Evolutionary conservation across 2,888 invertebrate species (phyloP), one percentile per base, ranked within the genome.

Genomic region (Nineta flava): DNA sequence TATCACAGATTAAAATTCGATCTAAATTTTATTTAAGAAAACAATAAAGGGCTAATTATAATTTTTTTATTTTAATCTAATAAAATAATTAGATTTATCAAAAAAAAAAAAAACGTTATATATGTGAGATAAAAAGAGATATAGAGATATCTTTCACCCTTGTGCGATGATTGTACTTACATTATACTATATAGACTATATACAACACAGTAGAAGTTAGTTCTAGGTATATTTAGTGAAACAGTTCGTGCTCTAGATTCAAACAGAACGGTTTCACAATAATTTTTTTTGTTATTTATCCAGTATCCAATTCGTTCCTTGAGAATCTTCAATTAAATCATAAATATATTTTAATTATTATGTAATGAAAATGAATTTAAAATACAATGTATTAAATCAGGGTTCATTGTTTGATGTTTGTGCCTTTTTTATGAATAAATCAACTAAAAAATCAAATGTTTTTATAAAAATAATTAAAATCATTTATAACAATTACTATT

Each of bases 171-270:
- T 26, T 26, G 5, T 26, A 26, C 26, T n/a, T n/a, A n/a, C 26
- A 26, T 26, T 26, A 26, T 26, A n/a, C n/a, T 26, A 26, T 26
- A 26, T 26, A 26, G n/a, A n/a, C n/a, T n/a, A n/a, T n/a, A n/a
- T n/a, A n/a, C n/a, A n/a, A n/a, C n/a, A n/a, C n/a, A n/a, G 26
- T 26, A 26, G 6, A 26, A 26, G 26, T 26, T 26, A 26, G 41
- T 32, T 17, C 35, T 38, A 34, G 47, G 48, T 21, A 40, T 26
- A 26, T 26, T 26, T 26, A 26, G 26, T 26, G 26, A 26, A 26
- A 26, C 43, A 15, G 47, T 41, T 19, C 42, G 46, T 41, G 45
- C 43, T 15, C 43, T 35, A 38, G 38, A 13, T 38, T 38, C 38
- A 15, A 13, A 38, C 15, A 38, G 38, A 38, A 38, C 38, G 38